These are phyloP conservation scores for Epistrophella euchroma DNA, from an alignment of 2,888 invertebrate genomes.

Conservation along the genomic window DNA sequence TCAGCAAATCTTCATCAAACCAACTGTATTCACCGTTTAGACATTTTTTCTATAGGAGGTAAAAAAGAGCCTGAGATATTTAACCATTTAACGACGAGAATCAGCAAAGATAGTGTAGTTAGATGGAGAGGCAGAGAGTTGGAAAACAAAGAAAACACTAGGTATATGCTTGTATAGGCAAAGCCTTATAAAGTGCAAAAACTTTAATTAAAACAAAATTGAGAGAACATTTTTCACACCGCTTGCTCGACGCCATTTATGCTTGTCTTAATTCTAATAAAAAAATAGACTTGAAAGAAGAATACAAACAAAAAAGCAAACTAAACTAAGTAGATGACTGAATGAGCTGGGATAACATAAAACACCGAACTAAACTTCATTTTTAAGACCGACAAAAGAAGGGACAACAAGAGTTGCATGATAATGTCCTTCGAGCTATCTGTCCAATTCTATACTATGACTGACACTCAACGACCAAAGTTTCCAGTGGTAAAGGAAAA, in stretches of 20 bases:
- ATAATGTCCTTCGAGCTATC: constrained; percentile 57
- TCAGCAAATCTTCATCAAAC: constrained; percentile 17
- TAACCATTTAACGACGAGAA: constrained; percentile 50
- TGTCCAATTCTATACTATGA: constrained; percentile 1
- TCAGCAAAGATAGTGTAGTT: constrained; percentile 5
- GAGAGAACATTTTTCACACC: constrained; percentile 56
- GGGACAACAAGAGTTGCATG: constrained; percentile 63
- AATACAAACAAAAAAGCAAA: constrained; percentile 9
- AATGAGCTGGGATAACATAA: constrained; percentile 56
- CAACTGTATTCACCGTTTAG: constrained; percentile 45
- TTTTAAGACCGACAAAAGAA: not conserved
- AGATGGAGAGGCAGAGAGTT: not conserved
- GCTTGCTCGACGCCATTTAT: constrained; percentile 25
- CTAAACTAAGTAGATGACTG: constrained; percentile 11
- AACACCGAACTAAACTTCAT: constrained; percentile 4
- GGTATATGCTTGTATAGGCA: constrained; percentile 7
- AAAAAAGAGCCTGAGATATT: constrained; percentile 48
- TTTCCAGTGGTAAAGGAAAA: constrained; percentile 35
- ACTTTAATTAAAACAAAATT: constrained; percentile 70
- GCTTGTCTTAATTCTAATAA: constrained; percentile 60
- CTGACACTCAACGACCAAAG: constrained; percentile 31
- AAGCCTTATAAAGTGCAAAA: constrained; percentile 57
- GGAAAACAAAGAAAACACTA: not conserved
- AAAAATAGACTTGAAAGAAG: constrained; percentile 36
- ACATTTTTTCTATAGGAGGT: constrained; percentile 28